Base-by-base conservation (phyloP, 2,888 invertebrate species). In the Drosophila flavopinicola region DNA sequence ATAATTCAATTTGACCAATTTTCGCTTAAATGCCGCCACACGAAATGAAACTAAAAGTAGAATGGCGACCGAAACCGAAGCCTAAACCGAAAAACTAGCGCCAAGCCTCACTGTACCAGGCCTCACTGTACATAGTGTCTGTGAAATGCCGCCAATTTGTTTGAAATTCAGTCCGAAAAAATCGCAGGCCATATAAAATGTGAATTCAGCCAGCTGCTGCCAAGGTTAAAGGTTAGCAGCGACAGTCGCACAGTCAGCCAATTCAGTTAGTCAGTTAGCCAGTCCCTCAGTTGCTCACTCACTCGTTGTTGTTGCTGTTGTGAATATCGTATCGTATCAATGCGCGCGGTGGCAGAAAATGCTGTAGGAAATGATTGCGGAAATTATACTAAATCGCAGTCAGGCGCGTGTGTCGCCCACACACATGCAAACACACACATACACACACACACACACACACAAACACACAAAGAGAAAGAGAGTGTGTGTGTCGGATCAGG, bases 291-390 rank as follows among this genome's bases (percentile, higher is more conserved):
- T 30, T 30, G 1, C 5, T 15, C 32, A 7, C 9, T 42, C 32
- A 9, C 20, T 23, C 45, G 47, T 20, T 45, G 17, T 38, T n/a
- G n/a, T n/a, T n/a, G n/a, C n/a, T n/a, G n/a, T n/a, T n/a, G n/a
- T n/a, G n/a, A n/a, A n/a, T n/a, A n/a, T n/a, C n/a, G 58, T 56
- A 41, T 71, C 51, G 54, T 67, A 66, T 82, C 78, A 71, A 80
- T 69, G 68, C 66, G 83, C 65, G 60, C 49, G 41, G 42, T 45
- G 66, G 61, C 66, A 86, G 71, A 80, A 80, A 78, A 85, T 83
- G 76, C 67, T 82, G 67, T 69, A 70, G 85, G 87, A 83, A 83
- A 87, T 82, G 78, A 83, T 75, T 66, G 85, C 85, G 87, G 83
- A 83, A 83, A 83, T 83, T 83, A 83, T 85, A 85, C 79, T 78